Percentiles rank a stretch among this genome's conserved stretches.
Conservation (phyloP, 2,113 vertebrate genomes). For the Irena cyanogastra region DNA sequence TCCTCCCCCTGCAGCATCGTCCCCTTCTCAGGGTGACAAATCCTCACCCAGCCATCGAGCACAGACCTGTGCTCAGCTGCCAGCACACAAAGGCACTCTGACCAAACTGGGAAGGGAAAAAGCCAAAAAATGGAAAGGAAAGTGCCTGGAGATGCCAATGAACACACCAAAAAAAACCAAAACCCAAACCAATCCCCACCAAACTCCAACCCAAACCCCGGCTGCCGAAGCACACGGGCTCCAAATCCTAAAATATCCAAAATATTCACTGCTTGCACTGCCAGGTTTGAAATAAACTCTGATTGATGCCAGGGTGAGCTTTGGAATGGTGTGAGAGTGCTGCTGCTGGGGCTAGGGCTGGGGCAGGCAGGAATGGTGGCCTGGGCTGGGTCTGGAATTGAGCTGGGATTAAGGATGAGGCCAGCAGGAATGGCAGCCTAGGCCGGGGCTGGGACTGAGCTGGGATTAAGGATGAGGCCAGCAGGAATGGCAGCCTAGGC, state of each 20-base stretch:
- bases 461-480: neutral
- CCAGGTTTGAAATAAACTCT: neutral
- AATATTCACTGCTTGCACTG: neutral
- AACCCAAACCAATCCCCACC: neutral
- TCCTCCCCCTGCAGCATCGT: neutral
- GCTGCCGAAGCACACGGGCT: neutral
- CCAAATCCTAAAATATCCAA: neutral
- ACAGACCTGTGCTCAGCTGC: accelerated
- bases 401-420: neutral
- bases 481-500: neutral
- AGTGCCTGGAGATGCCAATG: neutral
- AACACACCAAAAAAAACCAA: no score
- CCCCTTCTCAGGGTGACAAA: neutral
- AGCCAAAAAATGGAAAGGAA: neutral
- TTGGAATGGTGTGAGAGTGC: accelerated
- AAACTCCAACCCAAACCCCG: neutral
- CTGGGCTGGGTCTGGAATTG: neutral
- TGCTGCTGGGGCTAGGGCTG: neutral
- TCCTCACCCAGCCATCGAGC: neutral
- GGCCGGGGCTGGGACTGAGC: neutral
- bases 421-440: no score
- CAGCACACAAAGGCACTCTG: neutral
- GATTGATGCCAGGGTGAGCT: neutral
- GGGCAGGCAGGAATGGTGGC: neutral
- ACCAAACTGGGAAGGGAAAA: neutral